Evolutionary conservation across 2,888 invertebrate genomes (phyloP).

Genomic region (Drosophila paracracens): DNA sequence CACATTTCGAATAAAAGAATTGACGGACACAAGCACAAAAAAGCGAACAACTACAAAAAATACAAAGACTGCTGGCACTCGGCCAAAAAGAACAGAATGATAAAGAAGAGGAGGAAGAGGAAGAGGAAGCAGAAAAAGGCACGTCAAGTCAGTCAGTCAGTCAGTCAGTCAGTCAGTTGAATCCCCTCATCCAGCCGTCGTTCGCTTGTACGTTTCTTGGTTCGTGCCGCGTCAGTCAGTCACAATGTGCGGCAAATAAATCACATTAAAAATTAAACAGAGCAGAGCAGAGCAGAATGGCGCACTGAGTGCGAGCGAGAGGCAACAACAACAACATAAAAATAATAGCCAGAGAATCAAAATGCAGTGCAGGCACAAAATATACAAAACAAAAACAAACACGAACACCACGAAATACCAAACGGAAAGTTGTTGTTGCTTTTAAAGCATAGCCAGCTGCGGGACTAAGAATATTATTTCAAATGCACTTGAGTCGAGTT

Average conservation of each 20-base stretch:
- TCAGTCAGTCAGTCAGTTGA: slow-evolving; percentile 12
- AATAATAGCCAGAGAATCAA: slow-evolving; percentile 29
- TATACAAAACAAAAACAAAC: slow-evolving; percentile 8
- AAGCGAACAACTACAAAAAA: slow-evolving; percentile 2
- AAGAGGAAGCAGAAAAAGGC: slow-evolving; percentile 15
- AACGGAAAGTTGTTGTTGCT: slow-evolving; percentile 1
- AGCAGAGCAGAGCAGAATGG: slow-evolving; percentile 12
- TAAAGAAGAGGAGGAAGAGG: neutral
- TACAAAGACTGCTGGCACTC: slow-evolving; percentile 1
- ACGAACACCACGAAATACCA: slow-evolving; percentile 2
- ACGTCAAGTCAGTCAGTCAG: slow-evolving; percentile 30
- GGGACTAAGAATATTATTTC: neutral
- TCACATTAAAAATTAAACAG: slow-evolving; percentile 78
- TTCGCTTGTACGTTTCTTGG: neutral
- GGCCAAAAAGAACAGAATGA: neutral
- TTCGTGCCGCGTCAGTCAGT: slow-evolving; percentile 58
- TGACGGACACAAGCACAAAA: neutral
- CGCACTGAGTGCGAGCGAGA: neutral
- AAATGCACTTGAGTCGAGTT: neutral
- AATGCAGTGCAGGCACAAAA: slow-evolving; percentile 39
- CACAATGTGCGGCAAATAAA: slow-evolving; percentile 63
- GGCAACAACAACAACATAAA: slow-evolving; percentile 21
- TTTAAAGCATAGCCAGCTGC: neutral
- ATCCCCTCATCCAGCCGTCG: slow-evolving; percentile 25
- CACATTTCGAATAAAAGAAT: slow-evolving; percentile 7